These are phyloP conservation scores for Alloplasta piceator DNA, from an alignment of 2,888 invertebrate genomes.

Conservation along the genomic window DNA sequence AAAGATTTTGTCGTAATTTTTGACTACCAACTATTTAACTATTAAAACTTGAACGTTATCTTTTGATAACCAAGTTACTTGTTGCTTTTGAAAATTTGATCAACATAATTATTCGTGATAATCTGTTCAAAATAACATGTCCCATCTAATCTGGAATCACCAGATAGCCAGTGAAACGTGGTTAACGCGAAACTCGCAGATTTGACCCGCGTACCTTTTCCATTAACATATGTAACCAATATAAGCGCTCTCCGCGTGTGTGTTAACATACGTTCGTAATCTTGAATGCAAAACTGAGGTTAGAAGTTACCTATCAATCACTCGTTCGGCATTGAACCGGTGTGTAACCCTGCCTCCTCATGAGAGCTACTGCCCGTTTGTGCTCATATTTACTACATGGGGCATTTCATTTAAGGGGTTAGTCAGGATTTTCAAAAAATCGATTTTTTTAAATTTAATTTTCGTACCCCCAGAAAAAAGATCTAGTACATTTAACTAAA, in stretches of 20 bases:
- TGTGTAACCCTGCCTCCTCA: constrained; percentile 50
- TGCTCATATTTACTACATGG: constrained; percentile 13
- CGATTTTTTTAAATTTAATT: too few species aligned
- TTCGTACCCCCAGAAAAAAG: too few species aligned
- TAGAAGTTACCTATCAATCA: constrained; percentile 81
- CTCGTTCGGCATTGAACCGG: constrained; percentile 79
- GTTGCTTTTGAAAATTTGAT: too few species aligned
- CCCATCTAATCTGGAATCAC: too few species aligned
- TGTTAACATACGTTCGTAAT: constrained; percentile 70
- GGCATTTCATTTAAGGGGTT: neutral
- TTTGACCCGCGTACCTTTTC: constrained; percentile 63
- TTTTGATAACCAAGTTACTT: too few species aligned
- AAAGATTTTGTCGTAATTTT: too few species aligned
- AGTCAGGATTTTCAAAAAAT: too few species aligned
- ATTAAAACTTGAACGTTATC: too few species aligned
- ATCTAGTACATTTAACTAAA: too few species aligned
- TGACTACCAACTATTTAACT: too few species aligned
- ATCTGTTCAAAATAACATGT: too few species aligned
- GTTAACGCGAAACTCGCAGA: neutral
- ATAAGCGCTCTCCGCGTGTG: constrained; percentile 52
- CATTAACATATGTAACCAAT: constrained; percentile 76
- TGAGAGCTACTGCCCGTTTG: constrained; percentile 34
- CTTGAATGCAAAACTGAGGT: constrained; percentile 78
- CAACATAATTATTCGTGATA: too few species aligned
- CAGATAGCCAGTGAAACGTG: constrained; percentile 6